Evolutionary conservation across 35 echinoderm and acorn worm genomes (phyloP), one percentile per base, ranked within the genome.

Genomic region (Apostichopus parvimensis): DNA sequence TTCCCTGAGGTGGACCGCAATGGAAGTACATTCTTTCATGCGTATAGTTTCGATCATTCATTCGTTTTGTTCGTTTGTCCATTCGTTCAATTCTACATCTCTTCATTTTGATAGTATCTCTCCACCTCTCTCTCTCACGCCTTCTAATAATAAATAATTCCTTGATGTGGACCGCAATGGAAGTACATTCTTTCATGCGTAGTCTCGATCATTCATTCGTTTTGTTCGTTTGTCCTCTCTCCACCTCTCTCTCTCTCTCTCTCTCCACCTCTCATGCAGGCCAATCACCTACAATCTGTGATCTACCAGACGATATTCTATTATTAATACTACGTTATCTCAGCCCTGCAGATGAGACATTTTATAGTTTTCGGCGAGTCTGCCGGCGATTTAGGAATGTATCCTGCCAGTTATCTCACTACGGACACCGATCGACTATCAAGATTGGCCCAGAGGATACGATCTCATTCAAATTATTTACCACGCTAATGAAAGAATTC

Each of bases 261-360:
- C 62, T 5, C 1, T 5, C 17, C 17, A 66, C 9, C 9, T 66
- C 17, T 66, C 62, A 66, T 66, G 9, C 9, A 82, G 79, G 9
- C 9, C 45, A 82, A 82, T 6, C 25, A 14, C 9, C 6, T 7
- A 9, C 6, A 6, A 59, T 87, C 54, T 65, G 85, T 15, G 92
- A 96, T 54, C 90, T 96, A 10, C 95, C 95, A 0, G 92, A 96
- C 79, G 95, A 96, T 56, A 13, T 96, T 1, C 80, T 96, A 21
- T 53, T 96, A 13, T 22, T 59, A 14, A 96, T 96, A 15, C n/a
- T 94, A 5, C 75, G 92, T 18, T 92, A 73, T 60, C 79, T 96
- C 60, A 91, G 86, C 20, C 95, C 95, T 0, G 17, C 94, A 53
- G 93, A 87, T 62, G 59, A 61, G 60, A 59, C 95, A 6, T 94